phyloP scores from a whole-genome alignment of 1,140 invertebrate species.

The Tenebrio molitor region DNA sequence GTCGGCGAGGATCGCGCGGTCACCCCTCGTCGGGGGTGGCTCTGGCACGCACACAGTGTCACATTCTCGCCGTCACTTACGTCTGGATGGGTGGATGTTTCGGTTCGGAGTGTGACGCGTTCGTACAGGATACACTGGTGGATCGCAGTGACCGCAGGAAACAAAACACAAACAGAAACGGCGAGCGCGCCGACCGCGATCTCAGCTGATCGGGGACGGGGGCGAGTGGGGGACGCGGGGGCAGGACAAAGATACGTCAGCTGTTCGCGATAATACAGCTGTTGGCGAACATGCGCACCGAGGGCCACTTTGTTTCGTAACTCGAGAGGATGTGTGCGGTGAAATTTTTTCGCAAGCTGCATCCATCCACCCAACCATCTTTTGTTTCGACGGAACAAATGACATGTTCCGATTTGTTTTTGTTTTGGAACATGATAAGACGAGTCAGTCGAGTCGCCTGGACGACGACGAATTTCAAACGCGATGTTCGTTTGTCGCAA shows the following conservation, averaged over 20 bases:
- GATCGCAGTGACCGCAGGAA: conserved; percentile 39
- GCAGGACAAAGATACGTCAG: conserved; percentile 17
- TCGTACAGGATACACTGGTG: neutral
- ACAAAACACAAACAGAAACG: conserved; percentile 38
- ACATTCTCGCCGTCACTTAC: conserved; percentile 33
- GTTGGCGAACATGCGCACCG: conserved; percentile 24
- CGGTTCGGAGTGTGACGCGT: conserved; percentile 18
- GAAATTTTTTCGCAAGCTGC: neutral
- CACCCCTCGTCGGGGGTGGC: neutral
- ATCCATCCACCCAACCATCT: too few species aligned
- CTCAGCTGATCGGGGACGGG: conserved; percentile 34
- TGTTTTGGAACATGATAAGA: too few species aligned
- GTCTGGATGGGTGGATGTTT: too few species aligned
- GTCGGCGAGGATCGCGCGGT: neutral
- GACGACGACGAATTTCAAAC: too few species aligned
- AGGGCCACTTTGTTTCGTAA: conserved; percentile 33
- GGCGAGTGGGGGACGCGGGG: neutral
- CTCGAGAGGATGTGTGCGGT: neutral
- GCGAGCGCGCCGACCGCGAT: conserved; percentile 34
- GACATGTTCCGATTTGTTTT: too few species aligned
- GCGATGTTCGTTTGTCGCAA: too few species aligned
- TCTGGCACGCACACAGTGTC: neutral
- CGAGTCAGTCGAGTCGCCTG: too few species aligned
- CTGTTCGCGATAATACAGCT: conserved; percentile 37
- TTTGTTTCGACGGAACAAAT: too few species aligned